These are phyloP conservation scores for Drosophila auraria DNA, from an alignment of 1,140 invertebrate genomes.

Conservation along the genomic window DNA sequence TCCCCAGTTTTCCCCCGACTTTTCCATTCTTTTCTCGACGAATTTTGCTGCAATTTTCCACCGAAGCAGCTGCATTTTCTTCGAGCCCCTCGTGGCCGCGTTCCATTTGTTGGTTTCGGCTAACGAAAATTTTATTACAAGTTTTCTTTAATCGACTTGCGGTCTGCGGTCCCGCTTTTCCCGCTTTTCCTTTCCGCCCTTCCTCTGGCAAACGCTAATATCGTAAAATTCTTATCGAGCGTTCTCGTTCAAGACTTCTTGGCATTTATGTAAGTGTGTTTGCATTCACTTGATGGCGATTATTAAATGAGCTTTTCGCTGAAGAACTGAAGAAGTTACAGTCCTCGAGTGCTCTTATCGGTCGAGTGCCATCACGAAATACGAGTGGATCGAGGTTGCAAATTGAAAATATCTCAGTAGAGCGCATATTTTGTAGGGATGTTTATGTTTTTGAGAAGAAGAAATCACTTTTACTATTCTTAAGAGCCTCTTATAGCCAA, in stretches of 20 bases:
- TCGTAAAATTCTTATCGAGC: constrained; percentile 56
- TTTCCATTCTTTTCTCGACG: constrained; percentile 33
- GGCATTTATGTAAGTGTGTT: constrained; percentile 27
- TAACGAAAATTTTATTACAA: constrained; percentile 80
- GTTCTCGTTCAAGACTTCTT: constrained; percentile 8
- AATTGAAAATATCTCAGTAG: background rate
- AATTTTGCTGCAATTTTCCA: constrained; percentile 60
- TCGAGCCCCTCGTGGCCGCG: constrained; percentile 33
- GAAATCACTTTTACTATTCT: background rate
- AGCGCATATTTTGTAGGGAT: background rate
- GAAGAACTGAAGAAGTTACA: background rate
- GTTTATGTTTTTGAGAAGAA: background rate
- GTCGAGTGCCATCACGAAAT: constrained; percentile 9
- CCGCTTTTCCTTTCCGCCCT: background rate
- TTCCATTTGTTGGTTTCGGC: constrained; percentile 67
- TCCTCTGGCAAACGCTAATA: constrained; percentile 44
- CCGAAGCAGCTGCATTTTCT: constrained; percentile 21
- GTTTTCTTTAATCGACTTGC: constrained; percentile 78
- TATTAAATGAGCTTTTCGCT: constrained; percentile 4
- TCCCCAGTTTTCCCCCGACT: constrained; percentile 10
- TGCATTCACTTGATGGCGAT: constrained; percentile 7
- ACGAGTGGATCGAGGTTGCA: background rate
- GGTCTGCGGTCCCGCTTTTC: constrained; percentile 47
- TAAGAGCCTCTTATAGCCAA: no score
- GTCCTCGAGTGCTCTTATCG: background rate